These are phyloP conservation scores for Xenopus borealis DNA, from an alignment of 2,113 vertebrate species.

Conservation along the genomic window DNA sequence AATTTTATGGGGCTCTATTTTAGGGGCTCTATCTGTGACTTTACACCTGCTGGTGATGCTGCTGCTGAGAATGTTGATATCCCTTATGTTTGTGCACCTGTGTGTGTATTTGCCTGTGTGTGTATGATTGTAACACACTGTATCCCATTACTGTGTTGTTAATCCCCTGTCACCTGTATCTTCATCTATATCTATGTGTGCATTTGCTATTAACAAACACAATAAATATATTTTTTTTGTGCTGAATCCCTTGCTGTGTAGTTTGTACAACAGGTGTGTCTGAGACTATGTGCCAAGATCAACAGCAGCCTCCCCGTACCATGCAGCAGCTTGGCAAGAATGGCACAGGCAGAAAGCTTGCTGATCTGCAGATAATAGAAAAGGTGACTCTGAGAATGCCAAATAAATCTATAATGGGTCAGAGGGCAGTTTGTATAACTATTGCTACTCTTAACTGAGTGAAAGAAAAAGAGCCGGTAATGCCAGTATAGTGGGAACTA, in stretches of 20 bases:
- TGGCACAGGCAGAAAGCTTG: conserved; percentile 13
- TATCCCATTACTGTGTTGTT: neutral
- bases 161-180: conserved; percentile 12
- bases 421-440: no score
- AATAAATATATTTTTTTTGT: conserved; percentile 56
- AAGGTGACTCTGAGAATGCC: no score
- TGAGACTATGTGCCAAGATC: conserved; percentile 52
- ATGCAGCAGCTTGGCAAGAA: conserved; percentile 13
- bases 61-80: neutral
- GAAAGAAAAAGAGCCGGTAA: no score
- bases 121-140: neutral
- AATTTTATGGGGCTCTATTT: no score
- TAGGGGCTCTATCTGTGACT: no score
- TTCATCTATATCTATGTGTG: conserved; percentile 51
- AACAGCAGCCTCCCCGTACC: conserved; percentile 49
- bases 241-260: conserved; percentile 54
- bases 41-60: neutral
- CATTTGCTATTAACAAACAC: conserved; percentile 55
- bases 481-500: no score
- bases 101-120: neutral
- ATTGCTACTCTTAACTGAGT: no score
- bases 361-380: conserved; percentile 4
- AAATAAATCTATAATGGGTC: no score
- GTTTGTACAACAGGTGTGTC: conserved; percentile 64
- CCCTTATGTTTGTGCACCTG: neutral